phyloP scores from a whole-genome alignment of 1,140 invertebrate species.

The Ceratina calcarata region DNA sequence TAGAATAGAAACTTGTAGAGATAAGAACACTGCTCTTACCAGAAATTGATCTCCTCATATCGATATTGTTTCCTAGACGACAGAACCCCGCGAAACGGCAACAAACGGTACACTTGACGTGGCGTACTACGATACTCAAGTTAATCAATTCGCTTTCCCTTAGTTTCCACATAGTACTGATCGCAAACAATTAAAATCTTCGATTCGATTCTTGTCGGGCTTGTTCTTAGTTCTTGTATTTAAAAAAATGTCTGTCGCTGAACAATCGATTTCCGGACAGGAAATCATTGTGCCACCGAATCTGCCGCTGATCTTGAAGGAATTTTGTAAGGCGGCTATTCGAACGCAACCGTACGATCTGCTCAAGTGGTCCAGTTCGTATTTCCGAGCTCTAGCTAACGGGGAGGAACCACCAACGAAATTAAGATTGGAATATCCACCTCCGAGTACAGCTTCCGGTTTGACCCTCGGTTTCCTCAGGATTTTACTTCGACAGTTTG shows the following conservation, averaged over 20 bases:
- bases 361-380: slow-evolving; percentile 90
- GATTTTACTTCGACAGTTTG: slow-evolving; percentile 87
- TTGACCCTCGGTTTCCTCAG: slow-evolving; percentile 90
- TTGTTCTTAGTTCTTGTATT: not conserved
- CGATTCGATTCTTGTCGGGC: not conserved
- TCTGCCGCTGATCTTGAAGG: slow-evolving; percentile 91
- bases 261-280: slow-evolving; percentile 62
- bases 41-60: slow-evolving; percentile 28
- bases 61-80: slow-evolving; percentile 46
- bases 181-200: not conserved
- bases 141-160: not conserved
- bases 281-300: slow-evolving; percentile 88
- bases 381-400: slow-evolving; percentile 86
- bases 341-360: slow-evolving; percentile 93
- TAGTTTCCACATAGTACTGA: not conserved
- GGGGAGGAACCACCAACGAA: slow-evolving; percentile 87
- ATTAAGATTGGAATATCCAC: slow-evolving; percentile 87
- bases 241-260: slow-evolving; percentile 47
- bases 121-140: slow-evolving; percentile 13
- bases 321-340: slow-evolving; percentile 95
- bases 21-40: not conserved
- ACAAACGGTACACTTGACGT: slow-evolving; percentile 6
- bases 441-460: slow-evolving; percentile 82
- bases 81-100: slow-evolving; percentile 10
- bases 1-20: not conserved